Evolutionary conservation across 1,140 invertebrate species (phyloP).

Genomic region (Ceratosolen fusciceps): DNA sequence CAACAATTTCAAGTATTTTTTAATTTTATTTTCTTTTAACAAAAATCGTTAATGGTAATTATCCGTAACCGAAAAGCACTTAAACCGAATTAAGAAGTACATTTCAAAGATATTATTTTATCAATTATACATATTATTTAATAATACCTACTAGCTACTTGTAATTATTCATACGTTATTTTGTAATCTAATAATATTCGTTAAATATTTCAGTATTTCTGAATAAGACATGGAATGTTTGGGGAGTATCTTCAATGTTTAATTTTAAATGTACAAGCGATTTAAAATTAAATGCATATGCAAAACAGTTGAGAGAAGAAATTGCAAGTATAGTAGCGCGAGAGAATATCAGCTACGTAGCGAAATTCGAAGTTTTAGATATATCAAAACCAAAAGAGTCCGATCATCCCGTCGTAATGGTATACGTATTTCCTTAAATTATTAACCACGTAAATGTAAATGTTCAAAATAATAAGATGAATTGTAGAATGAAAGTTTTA

Average conservation of each 20-base stretch:
- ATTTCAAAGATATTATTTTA: too few species aligned
- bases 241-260: slow-evolving; percentile 60
- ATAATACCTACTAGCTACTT: too few species aligned
- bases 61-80: too few species aligned
- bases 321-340: slow-evolving; percentile 55
- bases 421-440: not conserved
- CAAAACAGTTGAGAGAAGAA: slow-evolving; percentile 63
- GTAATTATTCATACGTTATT: too few species aligned
- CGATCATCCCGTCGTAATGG: slow-evolving; percentile 53
- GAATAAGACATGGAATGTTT: slow-evolving; percentile 62
- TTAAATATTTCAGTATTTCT: slow-evolving; percentile 50
- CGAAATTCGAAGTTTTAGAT: slow-evolving; percentile 55
- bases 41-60: too few species aligned
- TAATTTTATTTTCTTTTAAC: too few species aligned
- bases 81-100: too few species aligned
- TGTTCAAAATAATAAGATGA: too few species aligned
- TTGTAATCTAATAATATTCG: too few species aligned
- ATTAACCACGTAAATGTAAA: not conserved
- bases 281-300: slow-evolving; percentile 60
- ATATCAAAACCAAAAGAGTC: slow-evolving; percentile 41
- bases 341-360: slow-evolving; percentile 59
- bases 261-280: slow-evolving; percentile 56
- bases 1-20: too few species aligned
- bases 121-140: too few species aligned
- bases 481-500: too few species aligned